These are phyloP conservation scores for Polydrusus cervinus DNA, from an alignment of 2,888 invertebrate species.

Conservation along the genomic window DNA sequence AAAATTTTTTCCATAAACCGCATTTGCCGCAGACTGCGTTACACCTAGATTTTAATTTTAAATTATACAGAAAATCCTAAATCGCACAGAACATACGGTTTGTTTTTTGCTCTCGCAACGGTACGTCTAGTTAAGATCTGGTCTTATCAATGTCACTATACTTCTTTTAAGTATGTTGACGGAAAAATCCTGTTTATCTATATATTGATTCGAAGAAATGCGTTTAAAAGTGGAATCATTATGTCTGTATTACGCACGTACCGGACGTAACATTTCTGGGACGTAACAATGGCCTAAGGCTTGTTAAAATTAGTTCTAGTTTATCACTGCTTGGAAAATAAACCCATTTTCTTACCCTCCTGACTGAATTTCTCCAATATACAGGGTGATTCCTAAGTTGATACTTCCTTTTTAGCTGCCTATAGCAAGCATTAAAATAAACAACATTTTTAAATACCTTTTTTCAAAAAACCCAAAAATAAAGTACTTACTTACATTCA, in stretches of 20 bases:
- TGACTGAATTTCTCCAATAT: too few species aligned
- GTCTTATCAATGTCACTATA: constrained; percentile 53
- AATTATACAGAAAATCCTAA: constrained; percentile 26
- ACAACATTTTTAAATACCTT: too few species aligned
- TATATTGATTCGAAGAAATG: constrained; percentile 50
- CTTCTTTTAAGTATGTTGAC: constrained; percentile 53
- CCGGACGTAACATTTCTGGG: background rate
- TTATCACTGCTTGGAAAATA: too few species aligned
- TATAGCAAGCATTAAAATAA: too few species aligned
- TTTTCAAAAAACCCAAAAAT: too few species aligned
- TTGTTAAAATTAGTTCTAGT: too few species aligned
- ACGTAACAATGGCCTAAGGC: background rate
- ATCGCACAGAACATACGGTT: constrained; percentile 44
- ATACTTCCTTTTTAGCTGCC: too few species aligned
- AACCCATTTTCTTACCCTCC: too few species aligned
- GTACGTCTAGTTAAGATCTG: constrained; percentile 50
- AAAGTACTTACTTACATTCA: too few species aligned
- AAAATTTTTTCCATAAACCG: too few species aligned
- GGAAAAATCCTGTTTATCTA: constrained; percentile 53
- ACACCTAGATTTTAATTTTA: background rate
- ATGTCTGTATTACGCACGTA: constrained; percentile 47
- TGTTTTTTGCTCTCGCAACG: constrained; percentile 44
- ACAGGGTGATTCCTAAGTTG: too few species aligned
- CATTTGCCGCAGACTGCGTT: too few species aligned
- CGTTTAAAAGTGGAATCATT: constrained; percentile 25